Conservation (phyloP, 92 coral and sea anemone genomes). For the Palythoa grandis region DNA sequence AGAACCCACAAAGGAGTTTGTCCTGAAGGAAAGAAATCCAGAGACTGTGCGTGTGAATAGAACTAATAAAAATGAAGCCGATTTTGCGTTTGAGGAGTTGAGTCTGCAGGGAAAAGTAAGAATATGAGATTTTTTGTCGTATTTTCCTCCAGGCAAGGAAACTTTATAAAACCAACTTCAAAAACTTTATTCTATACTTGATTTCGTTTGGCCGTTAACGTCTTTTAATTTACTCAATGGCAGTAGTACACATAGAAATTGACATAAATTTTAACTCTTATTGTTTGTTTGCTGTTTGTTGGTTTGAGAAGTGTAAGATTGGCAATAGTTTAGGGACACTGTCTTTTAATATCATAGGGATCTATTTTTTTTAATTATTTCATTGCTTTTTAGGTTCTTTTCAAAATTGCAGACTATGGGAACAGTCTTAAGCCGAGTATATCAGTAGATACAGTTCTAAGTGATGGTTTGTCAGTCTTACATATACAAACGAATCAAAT, state of each 20-base stretch:
- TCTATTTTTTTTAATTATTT: neutral
- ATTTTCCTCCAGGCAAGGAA: neutral
- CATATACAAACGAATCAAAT: constrained; percentile 62
- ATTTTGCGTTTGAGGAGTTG: constrained; percentile 65
- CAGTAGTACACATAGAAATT: neutral
- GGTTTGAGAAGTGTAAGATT: neutral
- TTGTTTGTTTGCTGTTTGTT: neutral
- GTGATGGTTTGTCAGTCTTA: constrained; percentile 59
- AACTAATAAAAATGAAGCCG: constrained; percentile 58
- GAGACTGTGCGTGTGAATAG: constrained; percentile 53
- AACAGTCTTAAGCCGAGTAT: constrained; percentile 39
- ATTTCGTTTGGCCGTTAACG: no score
- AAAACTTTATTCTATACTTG: no score
- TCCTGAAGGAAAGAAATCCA: constrained; percentile 63
- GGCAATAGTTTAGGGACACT: no score
- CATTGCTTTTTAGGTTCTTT: constrained; percentile 35
- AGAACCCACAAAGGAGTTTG: constrained; percentile 56
- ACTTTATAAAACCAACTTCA: neutral
- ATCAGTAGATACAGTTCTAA: constrained; percentile 53
- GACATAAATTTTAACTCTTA: neutral
- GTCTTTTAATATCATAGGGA: neutral
- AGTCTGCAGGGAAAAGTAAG: constrained; percentile 63
- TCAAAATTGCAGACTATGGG: constrained; percentile 49
- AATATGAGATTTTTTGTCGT: neutral
- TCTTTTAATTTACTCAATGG: neutral